Evolutionary conservation across 2,797 vertebrate species (phyloP), one percentile per base, ranked within the genome.

Genomic region (Poliocrania exsul): DNA sequence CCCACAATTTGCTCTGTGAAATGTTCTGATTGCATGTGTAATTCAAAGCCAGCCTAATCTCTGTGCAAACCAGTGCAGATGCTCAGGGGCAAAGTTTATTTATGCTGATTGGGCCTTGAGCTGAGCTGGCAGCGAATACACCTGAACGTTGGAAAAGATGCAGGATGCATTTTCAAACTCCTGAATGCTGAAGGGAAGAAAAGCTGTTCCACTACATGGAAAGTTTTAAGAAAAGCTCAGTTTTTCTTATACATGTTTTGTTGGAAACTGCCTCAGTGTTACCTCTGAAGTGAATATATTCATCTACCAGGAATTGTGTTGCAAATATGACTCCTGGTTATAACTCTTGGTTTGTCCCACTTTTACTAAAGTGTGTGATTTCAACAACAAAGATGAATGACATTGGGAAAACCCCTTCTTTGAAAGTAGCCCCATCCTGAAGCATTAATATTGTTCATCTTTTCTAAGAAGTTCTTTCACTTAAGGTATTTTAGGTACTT

Each of bases 1-100:
- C 97, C 98, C 97, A 98, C 98, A 98, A 98, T 98, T 98, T 98
- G 95, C 97, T 96, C 91, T 94, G 35, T 98, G 97, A 98, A 98
- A 98, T 96, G 96, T 97, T 97, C 97, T 98, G 98, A 98, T 98
- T 98, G 97, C 98, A 96, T 97, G 97, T 91, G 97, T 96, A 97
- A 97, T 98, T 97, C 97, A 91, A 83, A 97, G 97, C 97, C 97
- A 96, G 95, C 96, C 96, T 94, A 91, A 86, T 96, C 88, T 96
- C 96, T 78, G n/a, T 84, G 31, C 10, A 77, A 90, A 95, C 90
- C 96, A 81, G 91, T 13, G 46, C 78, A 91, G 90, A 21, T 88
- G 80, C 90, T 95, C 40, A 69, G 96, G 97, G 95, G 84, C 86
- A 92, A 54, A 44, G 95, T 97, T 97, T 93, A 96, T 97, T 89